phyloP scores from a whole-genome alignment of 2,888 invertebrate species.

The Phoenoteleia sp. region DNA sequence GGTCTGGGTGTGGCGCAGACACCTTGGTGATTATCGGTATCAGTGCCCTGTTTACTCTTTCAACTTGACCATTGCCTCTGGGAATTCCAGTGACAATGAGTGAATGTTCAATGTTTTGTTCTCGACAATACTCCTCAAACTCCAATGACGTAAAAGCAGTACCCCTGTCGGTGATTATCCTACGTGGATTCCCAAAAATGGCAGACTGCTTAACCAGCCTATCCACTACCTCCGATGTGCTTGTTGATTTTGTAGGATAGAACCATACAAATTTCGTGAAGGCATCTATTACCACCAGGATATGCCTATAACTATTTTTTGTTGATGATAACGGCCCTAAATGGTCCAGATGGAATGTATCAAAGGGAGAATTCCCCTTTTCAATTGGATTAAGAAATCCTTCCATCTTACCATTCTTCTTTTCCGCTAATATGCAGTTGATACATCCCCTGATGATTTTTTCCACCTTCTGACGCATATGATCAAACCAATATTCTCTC shows the following conservation, averaged over 20 bases:
- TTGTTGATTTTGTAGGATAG: neutral
- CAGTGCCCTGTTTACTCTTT: neutral
- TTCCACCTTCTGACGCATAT: conserved; percentile 5
- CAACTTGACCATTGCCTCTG: conserved; percentile 1
- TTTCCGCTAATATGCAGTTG: neutral
- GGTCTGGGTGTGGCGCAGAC: neutral
- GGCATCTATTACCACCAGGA: conserved; percentile 7
- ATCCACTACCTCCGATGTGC: neutral
- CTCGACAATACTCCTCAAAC: neutral
- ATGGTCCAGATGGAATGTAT: conserved; percentile 29
- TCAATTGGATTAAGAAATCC: conserved; percentile 10
- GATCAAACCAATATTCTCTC: conserved; percentile 53
- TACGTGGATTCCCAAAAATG: neutral
- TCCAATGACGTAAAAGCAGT: conserved; percentile 6
- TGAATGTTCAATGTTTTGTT: neutral
- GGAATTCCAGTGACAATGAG: conserved; percentile 3
- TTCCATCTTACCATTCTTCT: conserved; percentile 7
- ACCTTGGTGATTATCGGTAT: neutral
- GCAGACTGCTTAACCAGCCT: neutral
- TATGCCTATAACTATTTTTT: neutral
- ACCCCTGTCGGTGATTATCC: conserved; percentile 1
- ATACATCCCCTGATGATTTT: neutral
- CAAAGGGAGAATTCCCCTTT: neutral
- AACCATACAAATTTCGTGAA: conserved; percentile 12
- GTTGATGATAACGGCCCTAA: conserved; percentile 3